Percentiles rank a stretch among this genome's conserved stretches.
Conservation (phyloP, 2,113 vertebrate species). For the Hepsetus odoe region DNA sequence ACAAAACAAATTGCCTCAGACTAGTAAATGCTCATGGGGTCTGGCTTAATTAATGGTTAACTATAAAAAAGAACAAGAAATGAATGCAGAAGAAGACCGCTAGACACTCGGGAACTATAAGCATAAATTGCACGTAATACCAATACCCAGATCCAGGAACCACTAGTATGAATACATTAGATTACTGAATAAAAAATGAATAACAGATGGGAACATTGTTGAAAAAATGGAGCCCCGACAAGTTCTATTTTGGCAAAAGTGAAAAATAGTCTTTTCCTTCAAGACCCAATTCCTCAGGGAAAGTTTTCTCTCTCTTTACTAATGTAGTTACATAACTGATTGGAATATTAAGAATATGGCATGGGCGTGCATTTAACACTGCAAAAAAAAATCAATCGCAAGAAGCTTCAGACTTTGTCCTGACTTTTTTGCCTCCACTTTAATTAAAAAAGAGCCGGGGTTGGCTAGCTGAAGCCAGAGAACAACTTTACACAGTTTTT, state of each 20-base stretch:
- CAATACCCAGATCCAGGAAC: too few relatives aligned
- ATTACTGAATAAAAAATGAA: neutral
- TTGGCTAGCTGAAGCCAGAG: neutral
- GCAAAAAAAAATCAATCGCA: constrained; percentile 57
- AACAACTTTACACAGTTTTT: constrained; percentile 8
- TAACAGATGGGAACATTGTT: neutral
- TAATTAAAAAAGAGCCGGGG: constrained; percentile 42
- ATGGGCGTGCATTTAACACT: constrained; percentile 55
- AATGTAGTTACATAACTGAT: constrained; percentile 62
- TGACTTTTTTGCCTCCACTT: constrained; percentile 52
- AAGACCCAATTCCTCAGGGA: constrained; percentile 47
- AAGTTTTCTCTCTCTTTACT: constrained; percentile 58
- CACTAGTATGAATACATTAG: too few relatives aligned
- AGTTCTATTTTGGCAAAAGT: neutral
- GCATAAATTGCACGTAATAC: too few relatives aligned
- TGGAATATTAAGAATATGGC: constrained; percentile 52
- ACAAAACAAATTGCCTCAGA: too few relatives aligned
- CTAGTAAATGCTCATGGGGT: too few relatives aligned
- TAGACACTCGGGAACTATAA: too few relatives aligned
- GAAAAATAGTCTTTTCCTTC: constrained; percentile 11
- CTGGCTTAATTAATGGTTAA: too few relatives aligned
- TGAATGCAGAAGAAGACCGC: too few relatives aligned
- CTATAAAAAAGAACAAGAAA: too few relatives aligned
- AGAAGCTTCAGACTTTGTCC: constrained; percentile 37
- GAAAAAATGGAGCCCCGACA: too few relatives aligned